Percentiles rank a stretch among this genome's conserved stretches.
Conservation (phyloP, 2,113 vertebrate genomes). For the Clarias macrocephalus region DNA sequence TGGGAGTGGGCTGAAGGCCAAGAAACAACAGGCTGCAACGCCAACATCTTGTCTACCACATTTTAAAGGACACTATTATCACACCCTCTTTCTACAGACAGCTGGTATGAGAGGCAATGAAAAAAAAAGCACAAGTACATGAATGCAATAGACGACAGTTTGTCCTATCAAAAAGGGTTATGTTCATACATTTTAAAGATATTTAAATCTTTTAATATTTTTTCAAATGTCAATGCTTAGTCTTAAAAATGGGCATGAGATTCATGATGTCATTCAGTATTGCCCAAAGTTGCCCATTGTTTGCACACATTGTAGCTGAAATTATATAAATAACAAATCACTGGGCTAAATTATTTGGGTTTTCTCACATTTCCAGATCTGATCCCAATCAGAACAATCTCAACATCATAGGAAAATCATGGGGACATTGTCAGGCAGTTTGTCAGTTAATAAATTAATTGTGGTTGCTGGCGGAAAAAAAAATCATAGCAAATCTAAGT, state of each 20-base stretch:
- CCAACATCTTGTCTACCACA: not conserved
- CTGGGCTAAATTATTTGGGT: too few species aligned
- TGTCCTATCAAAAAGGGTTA: not conserved
- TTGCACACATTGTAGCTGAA: not conserved
- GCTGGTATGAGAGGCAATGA: slow-evolving; percentile 16
- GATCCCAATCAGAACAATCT: too few species aligned
- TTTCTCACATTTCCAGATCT: too few species aligned
- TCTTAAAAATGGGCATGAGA: not conserved
- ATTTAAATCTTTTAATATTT: slow-evolving; percentile 22
- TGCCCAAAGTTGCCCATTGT: not conserved
- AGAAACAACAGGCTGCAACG: slow-evolving; percentile 11
- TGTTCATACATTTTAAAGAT: not conserved
- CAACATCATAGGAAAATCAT: too few species aligned
- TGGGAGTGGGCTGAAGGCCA: not conserved
- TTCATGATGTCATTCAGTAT: not conserved
- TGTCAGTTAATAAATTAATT: too few species aligned
- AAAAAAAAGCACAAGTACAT: slow-evolving; percentile 20
- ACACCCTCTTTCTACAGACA: slow-evolving; percentile 35
- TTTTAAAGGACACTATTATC: slow-evolving; percentile 33
- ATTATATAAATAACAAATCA: not conserved
- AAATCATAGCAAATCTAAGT: too few species aligned
- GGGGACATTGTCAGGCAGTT: too few species aligned
- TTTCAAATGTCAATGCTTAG: not conserved
- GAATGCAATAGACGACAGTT: slow-evolving; percentile 29
- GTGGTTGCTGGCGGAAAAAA: too few species aligned